These are phyloP conservation scores for Noctua fimbriata DNA, from an alignment of 2,888 invertebrate species.

Conservation along the genomic window DNA sequence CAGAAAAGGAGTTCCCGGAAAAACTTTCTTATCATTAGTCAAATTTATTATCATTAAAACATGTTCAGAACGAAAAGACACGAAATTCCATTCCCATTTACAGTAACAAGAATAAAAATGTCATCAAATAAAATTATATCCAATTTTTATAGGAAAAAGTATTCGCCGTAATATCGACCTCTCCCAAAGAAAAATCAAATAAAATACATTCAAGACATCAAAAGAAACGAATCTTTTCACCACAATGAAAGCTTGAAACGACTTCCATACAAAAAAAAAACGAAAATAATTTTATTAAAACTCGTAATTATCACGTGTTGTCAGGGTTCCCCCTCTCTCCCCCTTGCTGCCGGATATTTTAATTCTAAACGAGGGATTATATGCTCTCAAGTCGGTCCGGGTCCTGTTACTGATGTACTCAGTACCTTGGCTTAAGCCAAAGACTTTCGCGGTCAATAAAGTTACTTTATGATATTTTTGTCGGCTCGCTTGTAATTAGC, in stretches of 20 bases:
- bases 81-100: background rate
- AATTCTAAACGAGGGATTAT: slow-evolving; percentile 73
- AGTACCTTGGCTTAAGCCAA: slow-evolving; percentile 53
- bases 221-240: slow-evolving; percentile 29
- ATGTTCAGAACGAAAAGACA: background rate
- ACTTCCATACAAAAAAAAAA: slow-evolving; percentile 19
- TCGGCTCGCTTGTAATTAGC: slow-evolving; percentile 31
- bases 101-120: background rate
- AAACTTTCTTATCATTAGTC: background rate
- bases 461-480: slow-evolving; percentile 52
- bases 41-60: background rate
- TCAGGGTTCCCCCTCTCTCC: slow-evolving; percentile 1
- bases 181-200: background rate
- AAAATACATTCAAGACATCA: slow-evolving; percentile 14
- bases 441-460: slow-evolving; percentile 54
- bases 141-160: background rate
- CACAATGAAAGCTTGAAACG: slow-evolving; percentile 1
- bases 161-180: background rate
- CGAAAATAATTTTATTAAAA: slow-evolving; percentile 51
- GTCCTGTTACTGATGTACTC: slow-evolving; percentile 72
- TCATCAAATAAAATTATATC: background rate
- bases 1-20: background rate
- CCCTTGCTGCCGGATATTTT: slow-evolving; percentile 69
- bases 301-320: slow-evolving; percentile 65
- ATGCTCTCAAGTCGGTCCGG: slow-evolving; percentile 71